These are phyloP conservation scores for Drosophila funebris DNA, from an alignment of 1,140 invertebrate genomes.

Conservation along the genomic window DNA sequence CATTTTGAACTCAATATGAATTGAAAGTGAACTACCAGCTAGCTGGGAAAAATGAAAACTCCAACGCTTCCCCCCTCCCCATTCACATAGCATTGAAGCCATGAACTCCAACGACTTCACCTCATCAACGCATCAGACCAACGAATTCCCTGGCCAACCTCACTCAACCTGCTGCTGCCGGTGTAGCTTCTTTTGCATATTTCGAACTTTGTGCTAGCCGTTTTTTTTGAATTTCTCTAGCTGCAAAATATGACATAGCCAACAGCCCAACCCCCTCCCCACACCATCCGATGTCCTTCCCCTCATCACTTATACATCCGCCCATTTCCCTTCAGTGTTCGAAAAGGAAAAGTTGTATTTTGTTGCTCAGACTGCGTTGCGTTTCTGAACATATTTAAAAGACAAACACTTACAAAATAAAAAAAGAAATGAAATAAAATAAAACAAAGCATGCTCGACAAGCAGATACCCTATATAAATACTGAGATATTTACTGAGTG, in stretches of 20 bases:
- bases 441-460: neutral
- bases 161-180: too few species aligned
- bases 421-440: conserved; percentile 27
- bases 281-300: too few species aligned
- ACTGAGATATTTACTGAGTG: too few species aligned
- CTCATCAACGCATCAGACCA: neutral
- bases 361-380: conserved; percentile 30
- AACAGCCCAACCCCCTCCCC: neutral
- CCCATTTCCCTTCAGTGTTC: too few species aligned
- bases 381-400: too few species aligned
- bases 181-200: conserved; percentile 54
- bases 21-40: conserved; percentile 11
- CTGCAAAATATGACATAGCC: conserved; percentile 53
- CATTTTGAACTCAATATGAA: conserved; percentile 16
- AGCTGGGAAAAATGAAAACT: neutral
- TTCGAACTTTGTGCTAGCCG: conserved; percentile 47
- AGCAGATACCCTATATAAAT: too few species aligned
- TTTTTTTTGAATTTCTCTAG: conserved; percentile 26
- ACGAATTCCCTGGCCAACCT: conserved; percentile 26
- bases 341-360: conserved; percentile 73
- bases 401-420: too few species aligned
- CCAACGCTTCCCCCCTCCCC: neutral
- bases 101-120: too few species aligned
- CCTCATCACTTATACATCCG: too few species aligned
- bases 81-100: neutral